phyloP scores from a whole-genome alignment of 64 coral and sea anemone species.

The Porites australiensis region DNA sequence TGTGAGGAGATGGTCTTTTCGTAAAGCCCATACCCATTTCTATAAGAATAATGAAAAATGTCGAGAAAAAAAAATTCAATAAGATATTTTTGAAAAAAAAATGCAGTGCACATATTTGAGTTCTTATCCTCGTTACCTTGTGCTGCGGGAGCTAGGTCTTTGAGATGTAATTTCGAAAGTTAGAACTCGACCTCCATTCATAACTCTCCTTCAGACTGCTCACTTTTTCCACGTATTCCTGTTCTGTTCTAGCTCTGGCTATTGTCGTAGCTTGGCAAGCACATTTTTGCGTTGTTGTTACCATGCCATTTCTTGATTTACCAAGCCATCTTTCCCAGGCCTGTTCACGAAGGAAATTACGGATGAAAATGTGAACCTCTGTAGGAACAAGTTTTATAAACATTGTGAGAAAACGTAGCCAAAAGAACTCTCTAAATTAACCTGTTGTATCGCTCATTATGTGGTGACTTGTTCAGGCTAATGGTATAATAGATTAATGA shows the following conservation, averaged over 20 bases:
- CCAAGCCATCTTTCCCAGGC: neutral
- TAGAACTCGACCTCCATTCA: constrained; percentile 9
- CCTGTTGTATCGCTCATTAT: too few species aligned
- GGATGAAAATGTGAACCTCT: neutral
- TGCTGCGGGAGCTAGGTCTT: constrained; percentile 33
- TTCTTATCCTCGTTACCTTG: neutral
- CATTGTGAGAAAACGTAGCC: too few species aligned
- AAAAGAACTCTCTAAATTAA: too few species aligned
- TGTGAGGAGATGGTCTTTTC: neutral
- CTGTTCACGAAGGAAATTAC: neutral
- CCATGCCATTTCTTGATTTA: neutral
- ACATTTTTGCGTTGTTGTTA: neutral
- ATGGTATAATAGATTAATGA: too few species aligned
- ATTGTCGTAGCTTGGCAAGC: neutral
- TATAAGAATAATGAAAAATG: constrained; percentile 12
- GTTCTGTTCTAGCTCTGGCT: constrained; percentile 3
- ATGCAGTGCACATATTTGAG: too few species aligned
- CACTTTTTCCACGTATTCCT: neutral
- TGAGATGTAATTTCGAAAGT: constrained; percentile 11
- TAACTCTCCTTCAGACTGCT: neutral
- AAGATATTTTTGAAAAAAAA: too few species aligned
- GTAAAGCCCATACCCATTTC: constrained; percentile 71
- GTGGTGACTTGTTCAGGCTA: too few species aligned
- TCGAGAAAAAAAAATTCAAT: too few species aligned
- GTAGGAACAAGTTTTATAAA: neutral